A percentile compares a stretch with the other conserved stretches of the same genome.
These are phyloP conservation scores for Pediacus dermestoides DNA, from an alignment of 2,888 invertebrate genomes.

Conservation along the genomic window DNA sequence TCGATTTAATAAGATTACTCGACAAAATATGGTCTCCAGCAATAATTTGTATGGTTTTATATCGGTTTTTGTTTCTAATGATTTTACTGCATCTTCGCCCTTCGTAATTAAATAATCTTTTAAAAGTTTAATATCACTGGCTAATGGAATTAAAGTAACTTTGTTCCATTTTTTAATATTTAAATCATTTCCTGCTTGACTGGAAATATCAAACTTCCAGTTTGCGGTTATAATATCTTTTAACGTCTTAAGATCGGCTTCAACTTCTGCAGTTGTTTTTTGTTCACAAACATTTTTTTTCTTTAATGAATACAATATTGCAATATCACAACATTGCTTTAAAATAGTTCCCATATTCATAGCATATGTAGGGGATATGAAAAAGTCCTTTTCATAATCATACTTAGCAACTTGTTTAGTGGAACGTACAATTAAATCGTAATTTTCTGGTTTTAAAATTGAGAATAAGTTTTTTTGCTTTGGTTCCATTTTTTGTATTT, in stretches of 20 bases:
- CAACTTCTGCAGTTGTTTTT: not conserved
- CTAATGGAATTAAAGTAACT: slow-evolving; percentile 18
- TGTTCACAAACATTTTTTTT: not conserved
- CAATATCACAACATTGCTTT: slow-evolving; percentile 1
- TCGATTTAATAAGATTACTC: slow-evolving; percentile 30
- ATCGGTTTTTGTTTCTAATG: slow-evolving; percentile 5
- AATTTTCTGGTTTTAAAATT: slow-evolving; percentile 15
- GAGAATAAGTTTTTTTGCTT: slow-evolving; percentile 11
- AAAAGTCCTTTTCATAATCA: not conserved
- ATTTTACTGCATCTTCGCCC: not conserved
- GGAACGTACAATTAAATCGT: slow-evolving; percentile 13
- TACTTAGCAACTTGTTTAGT: slow-evolving; percentile 9
- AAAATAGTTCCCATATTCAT: not conserved
- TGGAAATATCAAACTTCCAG: slow-evolving; percentile 21
- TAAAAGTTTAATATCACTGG: slow-evolving; percentile 18
- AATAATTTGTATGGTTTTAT: slow-evolving; percentile 17
- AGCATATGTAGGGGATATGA: not conserved
- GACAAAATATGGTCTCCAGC: slow-evolving; percentile 26
- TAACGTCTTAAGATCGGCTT: not conserved
- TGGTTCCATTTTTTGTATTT: slow-evolving; percentile 11
- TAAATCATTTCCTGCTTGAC: slow-evolving; percentile 18
- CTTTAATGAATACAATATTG: not conserved
- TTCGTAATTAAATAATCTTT: slow-evolving; percentile 12
- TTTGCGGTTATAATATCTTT: not conserved
- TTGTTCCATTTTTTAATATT: slow-evolving; percentile 26